Evolutionary conservation across 2,888 invertebrate genomes (phyloP).

Genomic region (Hemistola chrysoprasaria): DNA sequence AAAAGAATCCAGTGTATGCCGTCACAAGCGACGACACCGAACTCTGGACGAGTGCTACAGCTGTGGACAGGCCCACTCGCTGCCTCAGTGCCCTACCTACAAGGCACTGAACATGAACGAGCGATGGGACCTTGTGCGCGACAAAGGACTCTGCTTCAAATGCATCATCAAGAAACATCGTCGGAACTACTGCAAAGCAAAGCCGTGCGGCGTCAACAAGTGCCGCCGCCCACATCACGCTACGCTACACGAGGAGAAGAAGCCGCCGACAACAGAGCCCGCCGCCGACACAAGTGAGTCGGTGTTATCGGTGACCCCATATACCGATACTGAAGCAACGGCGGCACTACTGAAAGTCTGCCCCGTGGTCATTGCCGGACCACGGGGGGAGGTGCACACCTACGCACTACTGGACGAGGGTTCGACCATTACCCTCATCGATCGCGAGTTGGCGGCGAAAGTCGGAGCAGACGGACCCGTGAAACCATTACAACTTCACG

Average conservation of each 20-base stretch:
- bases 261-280: not conserved
- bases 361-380: conserved; percentile 11
- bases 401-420: conserved; percentile 21
- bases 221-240: not conserved
- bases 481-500: conserved; percentile 3
- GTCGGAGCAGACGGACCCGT: conserved; percentile 9
- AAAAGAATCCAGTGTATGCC: no score
- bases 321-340: no score
- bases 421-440: conserved; percentile 12
- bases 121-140: no score
- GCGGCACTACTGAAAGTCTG: conserved; percentile 6
- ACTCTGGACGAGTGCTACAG: no score
- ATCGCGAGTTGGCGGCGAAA: not conserved
- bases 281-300: not conserved
- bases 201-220: not conserved
- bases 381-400: conserved; percentile 4
- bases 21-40: no score
- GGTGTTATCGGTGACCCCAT: no score
- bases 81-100: no score
- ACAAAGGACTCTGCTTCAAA: no score
- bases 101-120: no score
- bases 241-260: not conserved
- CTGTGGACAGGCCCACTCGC: no score
- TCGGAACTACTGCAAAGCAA: no score
- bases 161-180: no score